Base-by-base conservation (phyloP, 2,888 invertebrate genomes). In the Tetrapedia diversipes region DNA sequence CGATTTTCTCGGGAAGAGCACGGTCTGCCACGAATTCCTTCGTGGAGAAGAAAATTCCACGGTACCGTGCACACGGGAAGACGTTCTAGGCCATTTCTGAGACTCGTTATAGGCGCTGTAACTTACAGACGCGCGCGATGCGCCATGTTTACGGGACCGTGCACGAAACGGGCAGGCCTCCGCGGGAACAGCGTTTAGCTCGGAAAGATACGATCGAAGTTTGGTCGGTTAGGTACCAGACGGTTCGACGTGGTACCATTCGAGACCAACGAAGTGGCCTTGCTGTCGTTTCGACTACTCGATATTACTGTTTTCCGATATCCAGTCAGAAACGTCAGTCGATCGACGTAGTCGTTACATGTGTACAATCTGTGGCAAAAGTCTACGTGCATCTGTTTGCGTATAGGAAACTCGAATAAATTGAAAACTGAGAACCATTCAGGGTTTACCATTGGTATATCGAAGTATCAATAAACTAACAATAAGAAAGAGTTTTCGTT, bases 151-250 rank as follows among this genome's bases (percentile, higher is more conserved):
- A 65, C 67, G 43, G 68, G 69, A 66, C 57, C 70, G 66, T 78
- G 68, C 78, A 74, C 72, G 77, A 80, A 83, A 77, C 64, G 67
- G 43, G 72, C 41, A 66, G 60, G 60, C 8, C 51, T 79, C 69
- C 59, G 24, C 63, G 72, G 66, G 71, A 75, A 70, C 64, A 69
- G 60, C 71, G 73, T 73, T 80, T 82, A 75, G 43, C 57, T 57
- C 22, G 67, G 16, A 49, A 53, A 82, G 79, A 77, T 84, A 82
- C 84, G 82, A 81, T 82, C 77, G 59, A 77, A 82, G 79, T 84
- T 84, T 81, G 79, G 68, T 56, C 77, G 61, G 54, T 53, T 45
- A 64, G 74, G 71, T 71, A 71, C 70, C 77, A 69, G 43, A 54
- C 69, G 61, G 75, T 75, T 59, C 69, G 60, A 77, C 51, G 69